phyloP scores from a whole-genome alignment of 2,797 vertebrate genomes.

The Cichlasoma orientale region DNA sequence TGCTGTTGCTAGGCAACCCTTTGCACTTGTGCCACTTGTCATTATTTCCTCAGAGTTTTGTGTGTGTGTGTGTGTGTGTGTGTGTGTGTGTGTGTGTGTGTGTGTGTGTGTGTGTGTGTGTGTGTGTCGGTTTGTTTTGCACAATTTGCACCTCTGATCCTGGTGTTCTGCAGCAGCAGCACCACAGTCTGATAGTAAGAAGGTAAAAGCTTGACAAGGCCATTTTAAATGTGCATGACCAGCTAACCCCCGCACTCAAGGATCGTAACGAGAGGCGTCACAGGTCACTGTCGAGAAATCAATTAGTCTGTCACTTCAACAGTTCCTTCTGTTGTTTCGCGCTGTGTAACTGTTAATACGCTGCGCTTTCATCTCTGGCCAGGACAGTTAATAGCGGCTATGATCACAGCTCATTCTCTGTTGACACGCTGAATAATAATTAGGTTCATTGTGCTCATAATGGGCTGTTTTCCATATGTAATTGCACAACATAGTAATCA shows the following conservation, averaged over 20 bases:
- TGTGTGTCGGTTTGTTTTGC: conserved; percentile 20
- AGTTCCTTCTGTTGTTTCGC: conserved; percentile 26
- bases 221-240: conserved; percentile 4
- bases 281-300: conserved; percentile 15
- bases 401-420: conserved; percentile 23
- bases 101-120: not conserved
- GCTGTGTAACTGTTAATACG: not conserved
- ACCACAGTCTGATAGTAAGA: conserved; percentile 15
- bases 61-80: not conserved
- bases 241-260: conserved; percentile 23
- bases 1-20: conserved; percentile 80
- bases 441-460: conserved; percentile 51
- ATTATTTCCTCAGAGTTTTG: conserved; percentile 24
- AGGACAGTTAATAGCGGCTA: conserved; percentile 1
- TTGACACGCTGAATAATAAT: conserved; percentile 47
- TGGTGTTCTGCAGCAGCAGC: conserved; percentile 9
- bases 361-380: conserved; percentile 25
- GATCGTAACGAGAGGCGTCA: conserved; percentile 6
- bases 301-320: conserved; percentile 38
- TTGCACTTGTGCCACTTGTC: conserved; percentile 48
- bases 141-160: conserved; percentile 44
- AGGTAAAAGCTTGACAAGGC: conserved; percentile 50
- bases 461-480: conserved; percentile 62
- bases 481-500: conserved; percentile 50
- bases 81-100: not conserved